These are phyloP conservation scores for Falco punctatus DNA, from an alignment of 2,113 vertebrate genomes.

Conservation along the genomic window DNA sequence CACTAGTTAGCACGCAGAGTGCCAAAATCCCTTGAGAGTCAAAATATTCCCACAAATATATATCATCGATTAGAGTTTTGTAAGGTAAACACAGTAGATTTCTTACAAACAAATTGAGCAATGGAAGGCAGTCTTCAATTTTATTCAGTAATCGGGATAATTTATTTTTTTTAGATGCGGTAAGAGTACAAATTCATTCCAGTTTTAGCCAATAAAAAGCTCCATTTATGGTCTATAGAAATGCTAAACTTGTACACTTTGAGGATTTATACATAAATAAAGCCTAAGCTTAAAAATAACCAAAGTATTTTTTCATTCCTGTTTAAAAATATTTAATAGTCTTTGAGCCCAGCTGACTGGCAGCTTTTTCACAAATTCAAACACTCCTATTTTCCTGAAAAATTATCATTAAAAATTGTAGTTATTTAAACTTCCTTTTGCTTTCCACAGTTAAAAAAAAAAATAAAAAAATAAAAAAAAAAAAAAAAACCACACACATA, in stretches of 20 bases:
- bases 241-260: slow-evolving; percentile 7
- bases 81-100: slow-evolving; percentile 58
- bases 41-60: slow-evolving; percentile 36
- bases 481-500: too few relatives aligned
- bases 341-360: not conserved
- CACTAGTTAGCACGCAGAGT: slow-evolving; percentile 35
- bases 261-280: slow-evolving; percentile 53
- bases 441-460: not conserved
- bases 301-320: not conserved
- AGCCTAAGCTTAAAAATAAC: not conserved
- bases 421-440: not conserved
- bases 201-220: slow-evolving; percentile 45
- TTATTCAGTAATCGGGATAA: slow-evolving; percentile 32
- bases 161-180: slow-evolving; percentile 38
- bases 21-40: slow-evolving; percentile 40
- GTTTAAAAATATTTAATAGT: slow-evolving; percentile 31
- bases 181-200: slow-evolving; percentile 37
- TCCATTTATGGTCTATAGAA: slow-evolving; percentile 30
- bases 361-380: slow-evolving; percentile 7
- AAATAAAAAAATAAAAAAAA: not conserved
- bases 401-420: not conserved
- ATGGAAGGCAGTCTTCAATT: slow-evolving; percentile 50
- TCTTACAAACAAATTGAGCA: slow-evolving; percentile 53
- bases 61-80: slow-evolving; percentile 28
- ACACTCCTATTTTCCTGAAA: slow-evolving; percentile 20